phyloP scores from a whole-genome alignment of 2,113 vertebrate species.

The Pithys albifrons region DNA sequence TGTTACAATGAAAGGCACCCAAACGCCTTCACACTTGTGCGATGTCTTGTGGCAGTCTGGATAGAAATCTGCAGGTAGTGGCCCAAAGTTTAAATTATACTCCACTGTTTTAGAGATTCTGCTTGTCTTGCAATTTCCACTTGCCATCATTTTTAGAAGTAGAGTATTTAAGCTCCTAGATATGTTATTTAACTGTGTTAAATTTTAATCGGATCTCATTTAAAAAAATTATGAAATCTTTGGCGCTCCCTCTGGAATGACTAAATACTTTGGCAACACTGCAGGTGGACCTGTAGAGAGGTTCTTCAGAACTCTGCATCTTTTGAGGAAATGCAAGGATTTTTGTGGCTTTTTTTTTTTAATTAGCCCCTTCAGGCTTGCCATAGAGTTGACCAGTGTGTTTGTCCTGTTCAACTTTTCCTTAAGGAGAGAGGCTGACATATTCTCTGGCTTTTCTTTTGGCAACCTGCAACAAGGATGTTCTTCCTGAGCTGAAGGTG shows the following conservation, averaged over 20 bases:
- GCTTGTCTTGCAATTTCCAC: conserved; percentile 32
- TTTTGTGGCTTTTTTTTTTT: not conserved
- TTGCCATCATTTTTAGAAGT: conserved; percentile 14
- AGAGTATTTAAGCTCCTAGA: conserved; percentile 25
- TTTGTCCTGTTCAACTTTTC: not conserved
- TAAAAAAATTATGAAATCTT: not conserved
- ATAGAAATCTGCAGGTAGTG: not conserved
- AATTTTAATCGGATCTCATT: conserved; percentile 57
- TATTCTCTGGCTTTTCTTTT: not conserved
- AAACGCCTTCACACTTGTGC: not conserved
- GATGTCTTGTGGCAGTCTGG: not conserved
- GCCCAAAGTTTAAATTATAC: not conserved
- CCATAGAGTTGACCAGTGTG: not conserved
- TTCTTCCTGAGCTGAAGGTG: not conserved
- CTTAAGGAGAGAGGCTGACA: not conserved
- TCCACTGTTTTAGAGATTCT: not conserved
- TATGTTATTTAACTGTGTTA: conserved; percentile 53
- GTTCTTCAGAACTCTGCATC: not conserved
- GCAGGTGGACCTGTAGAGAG: not conserved
- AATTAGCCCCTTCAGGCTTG: not conserved
- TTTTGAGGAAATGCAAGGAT: not conserved
- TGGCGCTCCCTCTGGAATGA: not conserved
- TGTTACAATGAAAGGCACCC: not conserved
- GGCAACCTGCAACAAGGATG: not conserved
- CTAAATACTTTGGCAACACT: not conserved